Conservation (phyloP, 2,113 vertebrate genomes). For the Ictidomys tridecemlineatus region DNA sequence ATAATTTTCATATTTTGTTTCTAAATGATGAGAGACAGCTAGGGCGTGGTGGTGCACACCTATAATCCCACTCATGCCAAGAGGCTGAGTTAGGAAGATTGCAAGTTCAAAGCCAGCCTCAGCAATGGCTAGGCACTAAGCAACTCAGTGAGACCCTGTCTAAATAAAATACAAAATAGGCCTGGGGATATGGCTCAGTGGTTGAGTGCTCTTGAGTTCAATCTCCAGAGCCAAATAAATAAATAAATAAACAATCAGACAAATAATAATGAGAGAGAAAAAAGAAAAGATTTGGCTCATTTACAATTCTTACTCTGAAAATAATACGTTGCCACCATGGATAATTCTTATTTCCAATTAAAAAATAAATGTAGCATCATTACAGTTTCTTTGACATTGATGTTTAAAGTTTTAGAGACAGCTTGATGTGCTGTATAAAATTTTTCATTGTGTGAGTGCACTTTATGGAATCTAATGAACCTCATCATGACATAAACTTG, state of each 20-base stretch:
- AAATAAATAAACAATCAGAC: too few relatives aligned
- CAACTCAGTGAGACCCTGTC: too few relatives aligned
- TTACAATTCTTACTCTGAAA: conserved; percentile 33
- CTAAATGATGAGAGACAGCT: background rate
- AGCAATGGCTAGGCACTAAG: too few relatives aligned
- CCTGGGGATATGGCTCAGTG: too few relatives aligned
- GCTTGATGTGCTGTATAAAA: background rate
- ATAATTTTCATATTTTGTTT: conserved; percentile 55
- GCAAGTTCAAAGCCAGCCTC: too few relatives aligned
- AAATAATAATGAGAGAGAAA: background rate
- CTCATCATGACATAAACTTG: conserved; percentile 28
- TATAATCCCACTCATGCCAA: too few relatives aligned
- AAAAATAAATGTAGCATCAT: background rate
- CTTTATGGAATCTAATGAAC: background rate
- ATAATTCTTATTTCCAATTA: background rate
- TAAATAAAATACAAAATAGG: too few relatives aligned
- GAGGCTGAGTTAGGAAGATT: too few relatives aligned
- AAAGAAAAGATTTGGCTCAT: background rate
- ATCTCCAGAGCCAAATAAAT: too few relatives aligned
- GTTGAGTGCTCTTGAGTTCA: too few relatives aligned
- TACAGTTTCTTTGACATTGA: background rate
- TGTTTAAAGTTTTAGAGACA: background rate
- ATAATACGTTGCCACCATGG: conserved; percentile 1
- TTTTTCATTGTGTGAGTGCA: background rate
- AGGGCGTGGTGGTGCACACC: too few relatives aligned